phyloP scores from a whole-genome alignment of 2,797 vertebrate species.

The Gadopsis bispinosus region DNA sequence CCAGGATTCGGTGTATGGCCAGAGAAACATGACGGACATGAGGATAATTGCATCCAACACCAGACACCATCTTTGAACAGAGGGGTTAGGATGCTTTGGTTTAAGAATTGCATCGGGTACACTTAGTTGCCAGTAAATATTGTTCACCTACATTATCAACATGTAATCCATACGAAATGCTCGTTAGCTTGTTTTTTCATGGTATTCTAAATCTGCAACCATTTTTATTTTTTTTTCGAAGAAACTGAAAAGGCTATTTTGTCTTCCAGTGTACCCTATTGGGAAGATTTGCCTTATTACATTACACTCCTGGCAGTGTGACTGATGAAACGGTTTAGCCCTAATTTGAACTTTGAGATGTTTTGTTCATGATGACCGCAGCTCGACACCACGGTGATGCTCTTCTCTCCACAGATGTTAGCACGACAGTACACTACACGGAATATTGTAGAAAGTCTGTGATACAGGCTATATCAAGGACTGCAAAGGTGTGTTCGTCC shows the following conservation, averaged over 20 bases:
- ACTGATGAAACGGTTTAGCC: not conserved
- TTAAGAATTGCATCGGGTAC: no score
- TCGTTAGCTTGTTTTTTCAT: not conserved
- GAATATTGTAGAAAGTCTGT: not conserved
- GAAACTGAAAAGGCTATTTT: not conserved
- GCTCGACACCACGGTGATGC: not conserved
- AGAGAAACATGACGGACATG: not conserved
- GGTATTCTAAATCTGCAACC: not conserved
- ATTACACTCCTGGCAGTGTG: slow-evolving; percentile 3
- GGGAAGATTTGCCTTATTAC: not conserved
- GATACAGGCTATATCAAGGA: not conserved
- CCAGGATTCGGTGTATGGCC: not conserved
- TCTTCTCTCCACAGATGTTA: not conserved
- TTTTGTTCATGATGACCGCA: not conserved
- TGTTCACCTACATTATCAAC: not conserved
- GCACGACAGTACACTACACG: not conserved
- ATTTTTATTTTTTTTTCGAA: no score
- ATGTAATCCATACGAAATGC: not conserved
- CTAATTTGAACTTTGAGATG: not conserved
- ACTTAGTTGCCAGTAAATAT: not conserved
- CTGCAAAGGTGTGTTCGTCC: not conserved
- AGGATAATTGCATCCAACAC: not conserved
- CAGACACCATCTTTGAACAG: no score
- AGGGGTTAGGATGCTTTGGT: no score
- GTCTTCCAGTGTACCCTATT: not conserved